Percentiles rank a stretch among this genome's conserved stretches.
Evolutionary conservation across 2,888 invertebrate species (phyloP).

Genomic region (Latheticus oryzae): DNA sequence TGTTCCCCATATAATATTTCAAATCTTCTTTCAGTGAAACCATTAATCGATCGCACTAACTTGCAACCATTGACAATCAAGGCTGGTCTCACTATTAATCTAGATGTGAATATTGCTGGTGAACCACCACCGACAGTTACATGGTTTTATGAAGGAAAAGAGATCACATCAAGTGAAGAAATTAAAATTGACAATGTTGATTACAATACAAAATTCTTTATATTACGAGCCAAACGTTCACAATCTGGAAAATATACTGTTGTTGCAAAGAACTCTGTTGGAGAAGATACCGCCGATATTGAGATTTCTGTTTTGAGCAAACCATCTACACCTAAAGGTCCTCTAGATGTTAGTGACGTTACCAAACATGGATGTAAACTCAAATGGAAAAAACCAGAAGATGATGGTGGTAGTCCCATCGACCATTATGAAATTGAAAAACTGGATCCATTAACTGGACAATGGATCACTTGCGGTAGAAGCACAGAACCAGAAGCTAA

Average conservation of each 20-base stretch:
- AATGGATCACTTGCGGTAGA: conserved; percentile 93
- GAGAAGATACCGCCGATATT: conserved; percentile 91
- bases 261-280: conserved; percentile 91
- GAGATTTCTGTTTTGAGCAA: conserved; percentile 87
- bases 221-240: conserved; percentile 82
- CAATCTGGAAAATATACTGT: conserved; percentile 91
- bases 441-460: conserved; percentile 89
- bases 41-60: conserved; percentile 92
- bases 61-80: conserved; percentile 87
- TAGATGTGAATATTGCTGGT: conserved; percentile 91
- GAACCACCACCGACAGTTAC: conserved; percentile 94
- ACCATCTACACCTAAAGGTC: conserved; percentile 85
- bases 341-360: conserved; percentile 87
- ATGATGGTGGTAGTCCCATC: conserved; percentile 94
- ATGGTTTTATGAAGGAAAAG: conserved; percentile 85
- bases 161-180: conserved; percentile 71
- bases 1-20: too few species aligned
- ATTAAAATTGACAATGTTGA: conserved; percentile 85
- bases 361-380: conserved; percentile 93
- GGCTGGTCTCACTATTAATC: conserved; percentile 85
- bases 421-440: conserved; percentile 97
- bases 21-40: conserved; percentile 82
- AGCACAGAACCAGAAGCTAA: conserved; percentile 88
- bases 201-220: conserved; percentile 91
- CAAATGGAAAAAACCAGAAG: conserved; percentile 93